Evolutionary conservation across 2,113 vertebrate species (phyloP), one percentile per base, ranked within the genome.

Genomic region (Panurus biarmicus): DNA sequence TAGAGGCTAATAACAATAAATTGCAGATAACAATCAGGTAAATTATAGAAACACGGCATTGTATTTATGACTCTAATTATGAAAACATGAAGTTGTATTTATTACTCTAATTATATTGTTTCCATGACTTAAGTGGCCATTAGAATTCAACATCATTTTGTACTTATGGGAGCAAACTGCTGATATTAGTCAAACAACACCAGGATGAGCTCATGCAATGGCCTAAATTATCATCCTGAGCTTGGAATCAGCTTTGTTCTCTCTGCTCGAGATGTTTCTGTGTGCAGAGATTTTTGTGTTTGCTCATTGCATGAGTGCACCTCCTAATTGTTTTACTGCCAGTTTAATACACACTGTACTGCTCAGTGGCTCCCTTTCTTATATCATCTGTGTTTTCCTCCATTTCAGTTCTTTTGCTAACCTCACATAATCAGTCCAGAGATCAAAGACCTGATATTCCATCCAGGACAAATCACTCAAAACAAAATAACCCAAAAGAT

Each of bases 21-120:
- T 29, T 54, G 35, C 84, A 86, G 60, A 77, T 66, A 86, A 86
- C 67, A 65, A 74, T 66, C 91, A 81, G 29, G 57, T 71, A 50
- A 92, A 74, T 76, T 58, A 94, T 33, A 15, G 47, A 66, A 89
- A 66, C 38, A 66, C 0, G 0, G 11, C 22, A 4, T 19, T 26
- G 7, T 86, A 66, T 90, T 94, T 95, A 95, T 89, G 69, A 58
- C 36, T 42, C n/a, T 66, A 86, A 95, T 95, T 95, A 95, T 15
- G 24, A 74, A 94, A 95, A 45, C 31, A 88, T 50, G 33, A 33
- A 57, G 51, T 70, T 88, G 72, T 88, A 90, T 95, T 90, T 93
- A 86, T 93, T 90, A 84, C 86, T 58, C 80, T 62, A 73, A 95
- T 96, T 93, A 84, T 33, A 66, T 73, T 83, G 54, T 78, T 95